A percentile compares a stretch with the other conserved stretches of the same genome.
Evolutionary conservation across 2,888 invertebrate species (phyloP).

Genomic region (Xylocampa areola): DNA sequence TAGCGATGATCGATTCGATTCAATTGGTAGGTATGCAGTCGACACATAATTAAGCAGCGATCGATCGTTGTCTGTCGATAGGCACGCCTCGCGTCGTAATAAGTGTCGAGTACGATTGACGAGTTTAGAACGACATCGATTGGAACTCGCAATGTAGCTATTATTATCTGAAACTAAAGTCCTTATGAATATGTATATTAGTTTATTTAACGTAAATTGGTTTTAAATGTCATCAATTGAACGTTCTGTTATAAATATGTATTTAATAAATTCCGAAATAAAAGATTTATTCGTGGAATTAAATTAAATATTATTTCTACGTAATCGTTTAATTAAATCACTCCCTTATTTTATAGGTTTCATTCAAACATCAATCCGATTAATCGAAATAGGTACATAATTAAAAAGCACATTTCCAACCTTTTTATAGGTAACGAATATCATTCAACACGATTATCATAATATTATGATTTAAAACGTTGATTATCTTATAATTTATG

Average conservation of each 20-base stretch:
- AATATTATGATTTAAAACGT: slow-evolving; percentile 37
- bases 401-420: slow-evolving; percentile 4
- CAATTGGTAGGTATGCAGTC: slow-evolving; percentile 50
- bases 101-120: slow-evolving; percentile 56
- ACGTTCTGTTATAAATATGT: neutral
- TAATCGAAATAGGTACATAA: neutral
- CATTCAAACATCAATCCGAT: slow-evolving; percentile 1
- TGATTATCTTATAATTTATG: slow-evolving; percentile 39
- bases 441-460: slow-evolving; percentile 25
- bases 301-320: too few species aligned
- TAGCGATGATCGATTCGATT: slow-evolving; percentile 53
- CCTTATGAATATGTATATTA: slow-evolving; percentile 7
- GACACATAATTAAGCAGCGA: slow-evolving; percentile 49
- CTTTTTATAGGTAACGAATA: slow-evolving; percentile 26
- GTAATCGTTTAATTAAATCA: slow-evolving; percentile 1
- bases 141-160: slow-evolving; percentile 25
- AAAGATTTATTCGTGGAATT: too few species aligned
- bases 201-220: slow-evolving; percentile 28
- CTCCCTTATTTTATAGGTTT: slow-evolving; percentile 4
- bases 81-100: slow-evolving; percentile 47
- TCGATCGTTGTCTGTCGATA: slow-evolving; percentile 51
- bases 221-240: slow-evolving; percentile 11
- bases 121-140: slow-evolving; percentile 47
- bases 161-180: slow-evolving; percentile 20
- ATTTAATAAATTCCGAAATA: neutral